Conservation (phyloP, 2,797 vertebrate species). For the Peromyscus aztecus region DNA sequence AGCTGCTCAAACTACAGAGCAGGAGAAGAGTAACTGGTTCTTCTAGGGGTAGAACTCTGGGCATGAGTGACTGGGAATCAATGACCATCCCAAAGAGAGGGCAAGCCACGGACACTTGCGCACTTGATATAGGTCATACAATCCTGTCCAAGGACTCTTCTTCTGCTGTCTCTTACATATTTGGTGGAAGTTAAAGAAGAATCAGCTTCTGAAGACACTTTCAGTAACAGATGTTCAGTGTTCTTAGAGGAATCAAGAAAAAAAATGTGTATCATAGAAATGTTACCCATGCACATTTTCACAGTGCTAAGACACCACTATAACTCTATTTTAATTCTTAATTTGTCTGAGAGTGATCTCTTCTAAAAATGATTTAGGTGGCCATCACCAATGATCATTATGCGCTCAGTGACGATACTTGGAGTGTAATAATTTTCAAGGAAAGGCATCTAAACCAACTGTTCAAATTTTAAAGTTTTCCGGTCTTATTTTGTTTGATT, state of each 20-base stretch:
- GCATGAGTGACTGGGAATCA: conserved; percentile 56
- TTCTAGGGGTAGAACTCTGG: conserved; percentile 54
- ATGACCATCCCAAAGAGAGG: conserved; percentile 24
- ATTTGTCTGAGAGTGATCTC: conserved; percentile 61
- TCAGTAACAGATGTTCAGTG: conserved; percentile 53
- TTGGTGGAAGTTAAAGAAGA: conserved; percentile 50
- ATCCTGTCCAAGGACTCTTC: conserved; percentile 35
- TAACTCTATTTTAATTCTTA: conserved; percentile 57
- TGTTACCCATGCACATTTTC: conserved; percentile 19
- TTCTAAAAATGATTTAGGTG: conserved; percentile 66
- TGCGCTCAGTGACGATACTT: neutral
- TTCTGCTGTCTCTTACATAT: neutral
- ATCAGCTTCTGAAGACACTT: conserved; percentile 20
- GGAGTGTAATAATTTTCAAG: neutral
- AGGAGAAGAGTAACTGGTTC: neutral
- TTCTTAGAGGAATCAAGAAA: conserved; percentile 27
- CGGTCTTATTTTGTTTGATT: conserved; percentile 58
- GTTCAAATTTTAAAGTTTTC: conserved; percentile 57
- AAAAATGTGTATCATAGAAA: conserved; percentile 6
- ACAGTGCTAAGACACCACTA: conserved; percentile 40
- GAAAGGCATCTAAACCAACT: conserved; percentile 33
- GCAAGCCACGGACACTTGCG: conserved; percentile 39
- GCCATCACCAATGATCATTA: conserved; percentile 14
- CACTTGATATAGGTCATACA: conserved; percentile 32
- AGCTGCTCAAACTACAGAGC: conserved; percentile 75